Percentiles rank a stretch among this genome's conserved stretches.
These are phyloP conservation scores for Danaus melanippus DNA, from an alignment of 1,140 invertebrate species.

Conservation along the genomic window DNA sequence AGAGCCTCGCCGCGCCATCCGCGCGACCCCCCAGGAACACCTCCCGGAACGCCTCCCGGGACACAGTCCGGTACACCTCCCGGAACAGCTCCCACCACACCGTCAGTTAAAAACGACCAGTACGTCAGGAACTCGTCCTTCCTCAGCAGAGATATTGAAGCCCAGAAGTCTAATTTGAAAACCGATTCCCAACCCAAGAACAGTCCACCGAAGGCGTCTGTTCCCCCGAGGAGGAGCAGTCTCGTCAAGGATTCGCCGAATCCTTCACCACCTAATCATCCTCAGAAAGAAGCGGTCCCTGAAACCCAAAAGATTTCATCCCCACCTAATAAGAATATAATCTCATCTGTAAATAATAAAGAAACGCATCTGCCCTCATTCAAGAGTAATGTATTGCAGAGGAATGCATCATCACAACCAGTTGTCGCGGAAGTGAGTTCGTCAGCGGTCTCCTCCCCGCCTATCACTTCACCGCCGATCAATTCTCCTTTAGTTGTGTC, in stretches of 20 bases:
- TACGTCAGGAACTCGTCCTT: slow-evolving; percentile 48
- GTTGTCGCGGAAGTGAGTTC: no score
- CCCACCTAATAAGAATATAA: slow-evolving; percentile 20
- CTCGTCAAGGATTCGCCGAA: slow-evolving; percentile 20
- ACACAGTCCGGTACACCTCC: slow-evolving; percentile 2
- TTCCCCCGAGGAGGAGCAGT: slow-evolving; percentile 23
- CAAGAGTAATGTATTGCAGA: slow-evolving; percentile 10
- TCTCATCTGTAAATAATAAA: slow-evolving; percentile 13
- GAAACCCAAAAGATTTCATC: slow-evolving; percentile 19
- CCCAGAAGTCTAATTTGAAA: slow-evolving; percentile 33
- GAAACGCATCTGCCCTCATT: slow-evolving; percentile 9
- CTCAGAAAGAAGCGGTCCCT: slow-evolving; percentile 10
- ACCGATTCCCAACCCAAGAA: slow-evolving; percentile 18
- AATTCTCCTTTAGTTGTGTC: slow-evolving; percentile 11
- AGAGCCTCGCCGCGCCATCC: slow-evolving; percentile 43
- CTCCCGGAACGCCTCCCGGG: slow-evolving; percentile 9
- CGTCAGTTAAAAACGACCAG: slow-evolving; percentile 20
- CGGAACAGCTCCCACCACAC: slow-evolving; percentile 9
- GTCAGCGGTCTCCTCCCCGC: not conserved
- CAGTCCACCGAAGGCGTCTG: slow-evolving; percentile 22
- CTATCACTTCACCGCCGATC: not conserved
- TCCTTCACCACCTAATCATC: slow-evolving; percentile 15
- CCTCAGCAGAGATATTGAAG: slow-evolving; percentile 46
- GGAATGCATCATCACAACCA: not conserved
- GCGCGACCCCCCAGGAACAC: slow-evolving; percentile 12